Conservation (phyloP, 1,140 invertebrate genomes). For the Cyrtorhinus lividipennis region DNA sequence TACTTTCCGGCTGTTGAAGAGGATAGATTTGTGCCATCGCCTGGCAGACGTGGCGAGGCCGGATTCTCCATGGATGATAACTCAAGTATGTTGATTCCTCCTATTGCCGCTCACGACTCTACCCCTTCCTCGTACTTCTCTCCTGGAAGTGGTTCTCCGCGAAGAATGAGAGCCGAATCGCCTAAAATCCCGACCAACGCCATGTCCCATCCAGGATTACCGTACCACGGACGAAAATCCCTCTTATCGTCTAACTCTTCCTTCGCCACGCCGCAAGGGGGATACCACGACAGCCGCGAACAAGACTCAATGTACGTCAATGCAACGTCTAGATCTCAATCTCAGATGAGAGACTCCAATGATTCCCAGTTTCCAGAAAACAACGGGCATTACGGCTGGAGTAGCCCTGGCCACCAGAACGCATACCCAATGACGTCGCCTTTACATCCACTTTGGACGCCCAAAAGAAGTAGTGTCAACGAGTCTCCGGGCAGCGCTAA, state of each 20-base stretch:
- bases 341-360: too few species aligned
- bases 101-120: neutral
- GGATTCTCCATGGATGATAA: neutral
- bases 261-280: neutral
- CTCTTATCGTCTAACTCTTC: too few species aligned
- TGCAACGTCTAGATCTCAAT: too few species aligned
- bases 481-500: neutral
- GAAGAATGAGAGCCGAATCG: neutral
- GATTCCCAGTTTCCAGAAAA: too few species aligned
- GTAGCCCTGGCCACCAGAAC: neutral
- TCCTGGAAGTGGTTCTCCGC: neutral
- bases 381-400: neutral
- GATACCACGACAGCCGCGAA: neutral
- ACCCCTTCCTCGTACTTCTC: neutral
- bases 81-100: neutral
- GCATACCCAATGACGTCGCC: neutral
- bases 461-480: neutral
- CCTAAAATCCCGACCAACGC: neutral
- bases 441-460: neutral
- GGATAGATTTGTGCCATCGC: neutral
- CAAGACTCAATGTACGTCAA: neutral
- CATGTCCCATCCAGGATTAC: neutral
- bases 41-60: neutral
- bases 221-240: too few species aligned
- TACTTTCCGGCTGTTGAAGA: neutral